These are phyloP conservation scores for Apaloderma vittatum DNA, from an alignment of 2,113 vertebrate species.

Conservation along the genomic window DNA sequence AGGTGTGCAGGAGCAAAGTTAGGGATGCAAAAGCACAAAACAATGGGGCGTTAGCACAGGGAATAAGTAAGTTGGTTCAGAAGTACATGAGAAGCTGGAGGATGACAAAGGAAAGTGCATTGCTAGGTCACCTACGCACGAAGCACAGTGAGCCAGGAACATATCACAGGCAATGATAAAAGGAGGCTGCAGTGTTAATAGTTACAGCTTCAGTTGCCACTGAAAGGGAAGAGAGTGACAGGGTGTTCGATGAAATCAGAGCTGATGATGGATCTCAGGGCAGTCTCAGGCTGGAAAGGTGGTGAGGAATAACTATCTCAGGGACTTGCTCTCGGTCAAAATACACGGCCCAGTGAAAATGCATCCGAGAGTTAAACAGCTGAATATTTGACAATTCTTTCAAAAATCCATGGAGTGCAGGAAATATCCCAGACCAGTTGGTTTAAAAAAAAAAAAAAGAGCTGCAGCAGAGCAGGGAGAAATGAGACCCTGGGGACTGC, in stretches of 20 bases:
- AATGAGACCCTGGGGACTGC: not conserved
- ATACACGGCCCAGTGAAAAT: not conserved
- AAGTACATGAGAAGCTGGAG: not conserved
- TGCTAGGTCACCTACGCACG: not conserved
- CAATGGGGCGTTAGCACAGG: fast-evolving
- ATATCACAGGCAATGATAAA: not conserved
- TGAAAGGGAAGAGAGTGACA: not conserved
- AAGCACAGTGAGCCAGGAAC: not conserved
- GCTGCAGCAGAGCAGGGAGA: not conserved
- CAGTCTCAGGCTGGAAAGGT: not conserved
- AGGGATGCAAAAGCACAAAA: not conserved
- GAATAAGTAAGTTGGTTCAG: not conserved
- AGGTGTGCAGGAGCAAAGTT: not conserved
- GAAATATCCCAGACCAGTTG: not conserved
- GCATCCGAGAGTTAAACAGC: not conserved
- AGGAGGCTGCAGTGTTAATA: not conserved
- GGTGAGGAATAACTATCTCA: not conserved
- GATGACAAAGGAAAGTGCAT: not conserved
- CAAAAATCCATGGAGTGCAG: not conserved
- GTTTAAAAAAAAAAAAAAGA: not conserved
- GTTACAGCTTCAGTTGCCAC: not conserved
- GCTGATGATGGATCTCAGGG: not conserved
- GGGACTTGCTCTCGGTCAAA: not conserved
- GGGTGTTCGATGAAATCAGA: not conserved
- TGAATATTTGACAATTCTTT: not conserved